Evolutionary conservation across 30 jellyfish, hydroid and myxozoan genomes (phyloP), one percentile per base, ranked within the genome.

Genomic region (Turritopsis rubra): DNA sequence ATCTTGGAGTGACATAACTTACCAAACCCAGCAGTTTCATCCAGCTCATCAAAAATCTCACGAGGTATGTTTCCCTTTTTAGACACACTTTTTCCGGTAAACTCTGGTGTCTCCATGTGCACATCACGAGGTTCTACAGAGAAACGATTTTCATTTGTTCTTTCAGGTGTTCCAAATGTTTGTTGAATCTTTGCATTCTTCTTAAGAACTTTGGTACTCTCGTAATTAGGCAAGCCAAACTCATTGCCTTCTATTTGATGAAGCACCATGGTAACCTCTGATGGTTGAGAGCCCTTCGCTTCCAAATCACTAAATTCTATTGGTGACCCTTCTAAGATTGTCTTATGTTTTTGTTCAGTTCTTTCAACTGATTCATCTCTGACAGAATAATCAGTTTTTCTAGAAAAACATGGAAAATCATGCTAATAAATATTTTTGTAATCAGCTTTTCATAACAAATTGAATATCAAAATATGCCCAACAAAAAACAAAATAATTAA

Each of bases 51-150:
- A 13, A 41, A 13, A 13, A 41, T 41, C 5, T 41, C 60, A 41
- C 13, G n/a, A n/a, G n/a, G 60, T 41, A 13, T 41, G 13, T 41
- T 13, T 41, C 60, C 60, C 13, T 41, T 41, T 3, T 13, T 13
- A 41, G 60, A 13, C 60, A 41, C 9, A 41, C 60, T 13, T 16
- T 27, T 68, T 23, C 21, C 16, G 28, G 9, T 68, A 16, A 16
- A n/a, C 28, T 68, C 30, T 9, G 77, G 77, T 19, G 77, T 68
- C 19, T 19, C 30, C 77, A 68, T 68, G 77, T 68, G 77, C 77
- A 68, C 77, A 68, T 68, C 77, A 41, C 13, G 60, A 13, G 5
- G 5, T 41, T 3, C 60, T 13, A 41, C 60, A 5, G 60, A 41
- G 13, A 41, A 41, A 41, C 13, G 60, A 41, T 41, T 41, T 3